These are phyloP conservation scores for Bombylius major DNA, from an alignment of 2,888 invertebrate species.

Conservation along the genomic window DNA sequence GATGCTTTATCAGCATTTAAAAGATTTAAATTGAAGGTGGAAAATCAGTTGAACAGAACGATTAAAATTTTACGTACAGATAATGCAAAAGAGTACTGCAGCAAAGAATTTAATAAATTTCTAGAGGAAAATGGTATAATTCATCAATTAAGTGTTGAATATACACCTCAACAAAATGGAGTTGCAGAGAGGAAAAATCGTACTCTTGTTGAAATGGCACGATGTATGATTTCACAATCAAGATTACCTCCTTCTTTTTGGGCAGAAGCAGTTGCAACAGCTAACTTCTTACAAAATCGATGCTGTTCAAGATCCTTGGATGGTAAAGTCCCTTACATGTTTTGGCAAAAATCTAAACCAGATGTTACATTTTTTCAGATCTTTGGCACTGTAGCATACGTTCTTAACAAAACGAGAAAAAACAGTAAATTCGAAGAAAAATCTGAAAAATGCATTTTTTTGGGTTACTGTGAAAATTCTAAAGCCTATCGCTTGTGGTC, in stretches of 20 bases:
- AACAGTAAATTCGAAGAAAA: too few species aligned
- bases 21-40: constrained; percentile 8
- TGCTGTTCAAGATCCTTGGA: too few species aligned
- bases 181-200: constrained; percentile 17
- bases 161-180: constrained; percentile 21
- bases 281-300: constrained; percentile 12
- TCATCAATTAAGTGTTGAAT: constrained; percentile 13
- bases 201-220: constrained; percentile 16
- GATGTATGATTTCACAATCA: constrained; percentile 20
- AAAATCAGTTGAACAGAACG: constrained; percentile 8
- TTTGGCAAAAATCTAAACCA: constrained; percentile 12
- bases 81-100: constrained; percentile 19
- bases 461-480: constrained; percentile 15
- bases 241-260: constrained; percentile 12
- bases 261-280: constrained; percentile 11
- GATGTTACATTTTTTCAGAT: constrained; percentile 7
- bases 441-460: too few species aligned
- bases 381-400: too few species aligned
- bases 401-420: too few species aligned
- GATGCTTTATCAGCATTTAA: constrained; percentile 11
- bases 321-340: constrained; percentile 12
- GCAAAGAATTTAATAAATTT: constrained; percentile 11
- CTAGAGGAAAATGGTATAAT: constrained; percentile 19
- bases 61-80: constrained; percentile 12
- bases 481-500: constrained; percentile 16